Conservation (phyloP, 1,140 invertebrate species). For the Prorops nasuta region DNA sequence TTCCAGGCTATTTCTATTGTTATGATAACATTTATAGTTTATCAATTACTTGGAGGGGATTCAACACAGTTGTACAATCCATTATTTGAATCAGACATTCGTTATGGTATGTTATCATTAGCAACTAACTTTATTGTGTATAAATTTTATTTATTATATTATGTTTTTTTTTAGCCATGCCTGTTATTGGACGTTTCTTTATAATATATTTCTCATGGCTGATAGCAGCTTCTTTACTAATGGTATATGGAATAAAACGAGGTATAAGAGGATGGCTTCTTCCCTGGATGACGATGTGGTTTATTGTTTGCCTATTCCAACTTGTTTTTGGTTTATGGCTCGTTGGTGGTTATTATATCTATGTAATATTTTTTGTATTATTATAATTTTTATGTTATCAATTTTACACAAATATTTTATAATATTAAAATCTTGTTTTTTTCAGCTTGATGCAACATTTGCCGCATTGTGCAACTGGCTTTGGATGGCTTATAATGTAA, state of each 20-base stretch:
- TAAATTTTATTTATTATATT: conserved; percentile 10
- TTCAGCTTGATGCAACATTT: conserved; percentile 75
- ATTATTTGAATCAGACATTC: conserved; percentile 81
- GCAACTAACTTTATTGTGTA: conserved; percentile 19
- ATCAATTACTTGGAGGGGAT: conserved; percentile 80
- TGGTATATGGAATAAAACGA: conserved; percentile 60
- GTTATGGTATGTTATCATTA: conserved; percentile 64
- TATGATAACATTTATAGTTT: conserved; percentile 70
- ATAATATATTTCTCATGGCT: conserved; percentile 72
- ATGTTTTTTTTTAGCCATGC: conserved; percentile 66
- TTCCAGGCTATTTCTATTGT: conserved; percentile 68
- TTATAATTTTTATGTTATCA: background rate
- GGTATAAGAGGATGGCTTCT: conserved; percentile 75
- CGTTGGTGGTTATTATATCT: conserved; percentile 84
- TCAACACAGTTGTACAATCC: conserved; percentile 84
- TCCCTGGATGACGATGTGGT: conserved; percentile 76
- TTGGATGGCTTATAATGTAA: conserved; percentile 83
- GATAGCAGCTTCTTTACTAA: conserved; percentile 64
- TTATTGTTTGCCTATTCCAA: conserved; percentile 72
- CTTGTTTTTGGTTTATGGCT: conserved; percentile 80
- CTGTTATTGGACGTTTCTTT: conserved; percentile 69
- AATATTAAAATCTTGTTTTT: conserved; percentile 33
- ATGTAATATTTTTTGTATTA: conserved; percentile 64
- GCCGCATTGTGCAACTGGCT: conserved; percentile 72
- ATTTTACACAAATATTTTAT: conserved; percentile 7